Conservation (phyloP, 2,113 vertebrate species). For the Hippocampus guttulatus region DNA sequence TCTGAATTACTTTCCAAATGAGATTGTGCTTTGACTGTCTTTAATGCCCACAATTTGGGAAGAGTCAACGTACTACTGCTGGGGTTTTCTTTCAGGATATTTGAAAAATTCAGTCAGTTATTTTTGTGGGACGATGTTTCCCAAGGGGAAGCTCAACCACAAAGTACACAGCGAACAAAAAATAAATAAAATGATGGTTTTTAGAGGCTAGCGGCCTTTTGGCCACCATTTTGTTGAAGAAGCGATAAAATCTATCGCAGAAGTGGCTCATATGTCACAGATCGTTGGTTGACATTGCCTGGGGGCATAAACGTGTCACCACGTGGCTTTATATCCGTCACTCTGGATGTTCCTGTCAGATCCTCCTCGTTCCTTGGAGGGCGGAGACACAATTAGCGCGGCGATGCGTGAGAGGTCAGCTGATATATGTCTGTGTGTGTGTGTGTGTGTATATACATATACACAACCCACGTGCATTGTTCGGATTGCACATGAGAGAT, state of each 20-base stretch:
- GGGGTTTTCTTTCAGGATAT: too few relatives aligned
- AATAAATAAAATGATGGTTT: too few relatives aligned
- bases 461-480: slow-evolving; percentile 28
- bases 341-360: slow-evolving; percentile 16
- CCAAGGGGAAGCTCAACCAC: too few relatives aligned
- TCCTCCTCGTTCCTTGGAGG: slow-evolving; percentile 16
- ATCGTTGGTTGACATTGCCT: slow-evolving; percentile 46
- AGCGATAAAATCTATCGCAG: slow-evolving; percentile 56
- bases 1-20: too few relatives aligned
- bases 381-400: neutral
- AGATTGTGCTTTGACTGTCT: too few relatives aligned
- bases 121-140: too few relatives aligned
- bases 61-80: too few relatives aligned
- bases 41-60: too few relatives aligned
- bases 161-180: too few relatives aligned
- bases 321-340: slow-evolving; percentile 45
- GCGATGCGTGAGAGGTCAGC: neutral
- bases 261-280: slow-evolving; percentile 54
- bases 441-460: slow-evolving; percentile 1
- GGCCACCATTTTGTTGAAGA: slow-evolving; percentile 50
- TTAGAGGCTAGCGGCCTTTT: too few relatives aligned
- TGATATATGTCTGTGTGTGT: slow-evolving; percentile 25
- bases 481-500: slow-evolving; percentile 27
- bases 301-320: slow-evolving; percentile 47
- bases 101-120: too few relatives aligned